Conservation (phyloP, 2,797 vertebrate genomes). For the Gallinago stenura region DNA sequence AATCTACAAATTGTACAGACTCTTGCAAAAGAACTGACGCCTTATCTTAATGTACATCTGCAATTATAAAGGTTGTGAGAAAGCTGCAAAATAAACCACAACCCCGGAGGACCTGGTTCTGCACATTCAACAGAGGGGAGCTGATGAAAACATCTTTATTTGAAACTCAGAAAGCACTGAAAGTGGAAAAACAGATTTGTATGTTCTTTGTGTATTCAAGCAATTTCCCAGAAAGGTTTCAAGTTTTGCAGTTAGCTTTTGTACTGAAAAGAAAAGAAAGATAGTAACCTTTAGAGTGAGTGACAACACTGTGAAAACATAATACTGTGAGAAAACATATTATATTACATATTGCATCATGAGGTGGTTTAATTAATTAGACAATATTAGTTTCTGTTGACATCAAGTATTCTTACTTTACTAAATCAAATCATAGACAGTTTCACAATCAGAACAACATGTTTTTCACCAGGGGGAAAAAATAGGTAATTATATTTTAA, state of each 20-base stretch:
- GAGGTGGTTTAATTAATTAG: constrained; percentile 46
- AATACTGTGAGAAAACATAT: constrained; percentile 61
- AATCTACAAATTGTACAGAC: background rate
- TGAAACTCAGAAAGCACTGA: constrained; percentile 40
- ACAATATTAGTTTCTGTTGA: constrained; percentile 72
- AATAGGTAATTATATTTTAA: background rate
- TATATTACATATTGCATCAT: constrained; percentile 62
- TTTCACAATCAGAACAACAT: constrained; percentile 44
- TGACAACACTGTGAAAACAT: constrained; percentile 31
- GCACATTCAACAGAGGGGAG: background rate
- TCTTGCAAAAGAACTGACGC: constrained; percentile 10
- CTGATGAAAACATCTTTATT: constrained; percentile 71
- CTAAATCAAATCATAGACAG: constrained; percentile 8
- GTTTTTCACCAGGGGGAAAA: background rate
- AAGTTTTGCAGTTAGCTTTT: constrained; percentile 75
- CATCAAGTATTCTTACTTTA: constrained; percentile 62
- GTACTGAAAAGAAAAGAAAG: constrained; percentile 61
- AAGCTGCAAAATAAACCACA: constrained; percentile 6
- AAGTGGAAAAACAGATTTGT: constrained; percentile 35
- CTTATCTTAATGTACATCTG: constrained; percentile 44
- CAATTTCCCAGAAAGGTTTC: constrained; percentile 74
- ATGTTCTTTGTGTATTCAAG: constrained; percentile 62
- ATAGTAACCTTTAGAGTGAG: constrained; percentile 71
- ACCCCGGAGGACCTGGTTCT: constrained; percentile 49
- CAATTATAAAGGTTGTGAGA: constrained; percentile 44